Base-by-base conservation (phyloP, 2,797 vertebrate species). In the Poecile montanus region DNA sequence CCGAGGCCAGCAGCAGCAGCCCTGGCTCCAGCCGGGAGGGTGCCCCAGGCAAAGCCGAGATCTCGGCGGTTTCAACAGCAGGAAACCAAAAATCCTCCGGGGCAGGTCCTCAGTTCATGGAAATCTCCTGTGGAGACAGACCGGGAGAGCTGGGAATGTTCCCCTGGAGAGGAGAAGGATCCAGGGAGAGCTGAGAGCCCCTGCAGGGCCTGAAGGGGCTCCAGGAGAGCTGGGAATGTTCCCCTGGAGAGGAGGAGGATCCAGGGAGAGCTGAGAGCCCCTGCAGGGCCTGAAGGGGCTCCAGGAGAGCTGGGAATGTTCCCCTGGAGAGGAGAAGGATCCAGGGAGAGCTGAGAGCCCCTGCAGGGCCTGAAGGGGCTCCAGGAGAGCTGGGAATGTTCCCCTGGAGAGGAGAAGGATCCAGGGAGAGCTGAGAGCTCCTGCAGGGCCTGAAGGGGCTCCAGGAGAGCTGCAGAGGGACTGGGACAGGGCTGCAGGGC, bases 121-220 rank as follows among this genome's bases (percentile, higher is more conserved):
- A 38, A 38, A 51, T 5, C 38, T 40, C 34, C 48, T 5, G 4
- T 6, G 51, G 4, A 73, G 60, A 44, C 51, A 5, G 38, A 45
- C 75, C 29, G 38, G 75, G 19, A 72, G 15, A 36, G 36, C 57
- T 42, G 66, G 57, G 57, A 0, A 0, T 13, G 40, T 38, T 38
- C 38, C 38, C 1, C n/a, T 30, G 56, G 65, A 47, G 5, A 44
- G 4, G n/a, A 0, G 0, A 29, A 54, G 0, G 73, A 0, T 34
- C 29, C 73, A 71, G 30, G 65, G 9, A 56, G 25, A 70, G 20
- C 57, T 47, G 3, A 3, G 20, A 85, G 47, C 29, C 6, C 67
- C 5, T 61, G 0, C 47, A 53, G 72, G 53, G 54, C 54, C 54
- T 22, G 0, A 1, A 82, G 58, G 57, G 40, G 57, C 57, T 36